These are phyloP conservation scores for Neoscelio sp. DNA, from an alignment of 2,888 invertebrate genomes.

Conservation along the genomic window DNA sequence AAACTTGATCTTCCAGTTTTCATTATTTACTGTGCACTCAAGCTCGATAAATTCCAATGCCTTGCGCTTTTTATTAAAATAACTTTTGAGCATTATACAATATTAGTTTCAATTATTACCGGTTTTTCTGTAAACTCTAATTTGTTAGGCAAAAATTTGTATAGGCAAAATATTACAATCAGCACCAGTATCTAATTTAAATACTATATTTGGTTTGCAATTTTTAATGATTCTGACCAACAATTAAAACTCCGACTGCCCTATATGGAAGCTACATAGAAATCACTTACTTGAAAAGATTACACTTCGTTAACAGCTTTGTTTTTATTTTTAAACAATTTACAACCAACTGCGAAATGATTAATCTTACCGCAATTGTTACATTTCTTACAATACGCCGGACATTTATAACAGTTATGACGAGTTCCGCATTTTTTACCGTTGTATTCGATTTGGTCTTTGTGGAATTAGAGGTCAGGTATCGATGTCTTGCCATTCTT, in stretches of 20 bases:
- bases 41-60: too few species aligned
- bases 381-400: slow-evolving; percentile 52
- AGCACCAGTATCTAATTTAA: too few species aligned
- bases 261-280: slow-evolving; percentile 23
- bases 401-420: slow-evolving; percentile 7
- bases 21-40: too few species aligned
- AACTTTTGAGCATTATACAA: too few species aligned
- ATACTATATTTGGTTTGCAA: too few species aligned
- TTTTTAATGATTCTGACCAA: too few species aligned
- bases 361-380: slow-evolving; percentile 37
- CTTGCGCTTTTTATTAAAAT: too few species aligned
- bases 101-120: too few species aligned
- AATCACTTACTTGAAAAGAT: slow-evolving; percentile 19
- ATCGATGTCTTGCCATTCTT: background rate
- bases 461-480: background rate
- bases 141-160: too few species aligned
- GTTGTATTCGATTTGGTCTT: background rate
- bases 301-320: slow-evolving; percentile 27
- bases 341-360: slow-evolving; percentile 44
- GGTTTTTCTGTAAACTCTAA: too few species aligned
- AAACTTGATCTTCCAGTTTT: too few species aligned
- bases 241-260: background rate
- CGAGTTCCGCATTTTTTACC: slow-evolving; percentile 21
- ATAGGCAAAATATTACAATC: too few species aligned
- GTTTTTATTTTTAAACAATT: background rate